A percentile compares a stretch with the other conserved stretches of the same genome.
phyloP scores from a whole-genome alignment of 2,888 invertebrate species.

The Eupeodes luniger region DNA sequence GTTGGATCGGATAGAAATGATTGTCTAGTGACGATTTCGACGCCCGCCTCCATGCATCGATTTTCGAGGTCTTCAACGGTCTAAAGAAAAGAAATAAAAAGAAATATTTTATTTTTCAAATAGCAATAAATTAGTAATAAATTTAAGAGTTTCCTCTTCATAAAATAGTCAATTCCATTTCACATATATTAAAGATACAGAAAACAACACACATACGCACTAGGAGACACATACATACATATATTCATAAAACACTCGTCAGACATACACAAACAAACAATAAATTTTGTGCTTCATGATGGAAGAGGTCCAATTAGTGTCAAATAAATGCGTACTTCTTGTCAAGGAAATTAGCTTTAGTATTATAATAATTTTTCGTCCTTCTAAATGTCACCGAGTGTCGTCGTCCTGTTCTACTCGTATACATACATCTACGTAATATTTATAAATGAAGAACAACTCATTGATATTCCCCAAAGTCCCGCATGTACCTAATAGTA shows the following conservation, averaged over 20 bases:
- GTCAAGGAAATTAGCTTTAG: conserved; percentile 57
- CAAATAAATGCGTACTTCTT: conserved; percentile 64
- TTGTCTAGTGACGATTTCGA: conserved; percentile 98
- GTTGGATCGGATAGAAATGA: conserved; percentile 98
- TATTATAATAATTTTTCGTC: conserved; percentile 60
- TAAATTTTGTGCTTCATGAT: conserved; percentile 18
- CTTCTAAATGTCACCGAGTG: conserved; percentile 52
- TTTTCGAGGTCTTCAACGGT: conserved; percentile 99
- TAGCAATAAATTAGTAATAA: conserved; percentile 10
- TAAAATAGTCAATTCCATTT: neutral
- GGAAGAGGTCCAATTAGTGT: conserved; percentile 63
- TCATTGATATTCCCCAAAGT: conserved; percentile 34
- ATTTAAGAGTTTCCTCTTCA: neutral
- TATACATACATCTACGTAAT: too few relatives aligned
- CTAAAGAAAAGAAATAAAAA: conserved; percentile 85
- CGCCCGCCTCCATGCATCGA: conserved; percentile 94
- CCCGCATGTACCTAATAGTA: neutral
- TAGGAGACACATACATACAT: neutral
- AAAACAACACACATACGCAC: neutral
- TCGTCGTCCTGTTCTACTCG: neutral
- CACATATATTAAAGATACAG: neutral
- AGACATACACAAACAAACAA: neutral
- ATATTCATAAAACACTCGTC: neutral
- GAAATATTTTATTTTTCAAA: neutral
- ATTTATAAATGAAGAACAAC: conserved; percentile 5